These are phyloP conservation scores for Clarias laeviceps DNA, from an alignment of 2,797 vertebrate species.

Conservation along the genomic window DNA sequence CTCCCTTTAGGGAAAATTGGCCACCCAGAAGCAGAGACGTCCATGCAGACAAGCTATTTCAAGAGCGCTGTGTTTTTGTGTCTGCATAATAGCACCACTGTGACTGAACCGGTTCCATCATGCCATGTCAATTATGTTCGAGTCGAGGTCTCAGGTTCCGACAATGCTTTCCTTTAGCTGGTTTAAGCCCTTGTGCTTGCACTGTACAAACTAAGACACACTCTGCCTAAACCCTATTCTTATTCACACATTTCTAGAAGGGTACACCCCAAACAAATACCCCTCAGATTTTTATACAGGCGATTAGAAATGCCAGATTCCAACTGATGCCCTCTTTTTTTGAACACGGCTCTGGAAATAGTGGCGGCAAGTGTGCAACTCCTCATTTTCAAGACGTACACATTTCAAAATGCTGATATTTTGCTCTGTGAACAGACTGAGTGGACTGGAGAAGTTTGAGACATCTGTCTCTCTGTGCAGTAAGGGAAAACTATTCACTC, in stretches of 20 bases:
- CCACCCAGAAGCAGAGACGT: slow-evolving; percentile 49
- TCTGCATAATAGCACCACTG: slow-evolving; percentile 46
- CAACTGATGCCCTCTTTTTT: slow-evolving; percentile 4
- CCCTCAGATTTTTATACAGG: not conserved
- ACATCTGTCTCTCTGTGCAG: slow-evolving; percentile 47
- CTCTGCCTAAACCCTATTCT: not conserved
- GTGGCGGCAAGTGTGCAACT: not conserved
- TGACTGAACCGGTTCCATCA: slow-evolving; percentile 51
- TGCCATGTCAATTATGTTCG: slow-evolving; percentile 47
- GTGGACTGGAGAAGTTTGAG: slow-evolving; percentile 10
- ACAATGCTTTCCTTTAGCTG: slow-evolving; percentile 31
- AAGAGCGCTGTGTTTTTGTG: slow-evolving; percentile 31
- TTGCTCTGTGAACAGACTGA: slow-evolving; percentile 9
- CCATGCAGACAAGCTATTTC: slow-evolving; percentile 41
- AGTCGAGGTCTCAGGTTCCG: slow-evolving; percentile 24
- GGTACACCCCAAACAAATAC: not conserved
- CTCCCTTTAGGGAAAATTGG: slow-evolving; percentile 34
- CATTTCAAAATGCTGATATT: slow-evolving; percentile 23
- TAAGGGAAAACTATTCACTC: slow-evolving; percentile 42
- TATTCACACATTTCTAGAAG: not conserved
- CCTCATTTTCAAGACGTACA: slow-evolving; percentile 30
- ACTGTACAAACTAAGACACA: not conserved
- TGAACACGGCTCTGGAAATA: not conserved
- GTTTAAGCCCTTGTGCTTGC: not conserved
- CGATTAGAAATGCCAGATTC: not conserved